These are phyloP conservation scores for Vireo griseus DNA, from an alignment of 2,797 vertebrate species.

Conservation along the genomic window DNA sequence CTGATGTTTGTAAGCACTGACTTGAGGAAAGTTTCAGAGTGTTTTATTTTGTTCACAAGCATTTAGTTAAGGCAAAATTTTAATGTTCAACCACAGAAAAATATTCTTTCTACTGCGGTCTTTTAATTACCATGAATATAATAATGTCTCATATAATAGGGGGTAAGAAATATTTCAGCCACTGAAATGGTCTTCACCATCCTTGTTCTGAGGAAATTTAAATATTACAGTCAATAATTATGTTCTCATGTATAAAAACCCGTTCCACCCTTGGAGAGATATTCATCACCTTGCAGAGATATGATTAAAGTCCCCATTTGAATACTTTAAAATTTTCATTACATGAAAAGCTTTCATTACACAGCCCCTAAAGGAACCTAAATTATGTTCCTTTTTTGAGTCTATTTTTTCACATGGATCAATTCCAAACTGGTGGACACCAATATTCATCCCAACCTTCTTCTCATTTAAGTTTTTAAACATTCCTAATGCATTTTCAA, in stretches of 20 bases:
- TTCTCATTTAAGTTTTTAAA: neutral
- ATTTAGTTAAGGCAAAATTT: neutral
- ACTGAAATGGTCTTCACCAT: neutral
- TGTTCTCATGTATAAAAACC: neutral
- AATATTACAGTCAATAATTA: neutral
- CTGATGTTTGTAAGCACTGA: neutral
- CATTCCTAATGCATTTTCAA: neutral
- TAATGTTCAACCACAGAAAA: neutral
- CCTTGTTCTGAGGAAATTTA: neutral
- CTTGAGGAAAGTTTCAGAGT: neutral
- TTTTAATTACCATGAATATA: neutral
- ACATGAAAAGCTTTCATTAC: neutral
- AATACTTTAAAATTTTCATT: neutral
- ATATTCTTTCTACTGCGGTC: neutral
- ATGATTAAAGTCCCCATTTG: neutral
- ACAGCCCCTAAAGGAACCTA: neutral
- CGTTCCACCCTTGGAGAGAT: neutral
- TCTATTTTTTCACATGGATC: neutral
- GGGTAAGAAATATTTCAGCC: neutral
- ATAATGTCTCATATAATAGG: neutral
- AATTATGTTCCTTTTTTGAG: neutral
- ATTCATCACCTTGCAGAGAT: neutral
- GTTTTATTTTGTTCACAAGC: neutral
- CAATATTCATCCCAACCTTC: neutral
- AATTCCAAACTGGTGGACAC: neutral